phyloP scores from a whole-genome alignment of 1,140 invertebrate genomes.

The Phymastichus coffea region DNA sequence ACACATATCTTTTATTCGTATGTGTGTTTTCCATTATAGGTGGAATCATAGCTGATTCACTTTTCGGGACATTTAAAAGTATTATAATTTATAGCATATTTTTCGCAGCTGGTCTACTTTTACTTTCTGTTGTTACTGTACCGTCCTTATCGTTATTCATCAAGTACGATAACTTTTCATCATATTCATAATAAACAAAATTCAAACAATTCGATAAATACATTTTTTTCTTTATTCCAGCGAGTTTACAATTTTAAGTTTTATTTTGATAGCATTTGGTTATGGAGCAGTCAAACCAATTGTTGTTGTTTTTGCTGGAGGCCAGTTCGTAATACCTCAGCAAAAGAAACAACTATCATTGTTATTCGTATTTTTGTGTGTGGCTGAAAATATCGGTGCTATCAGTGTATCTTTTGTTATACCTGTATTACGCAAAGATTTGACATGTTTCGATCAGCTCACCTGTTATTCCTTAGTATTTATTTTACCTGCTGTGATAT shows the following conservation, averaged over 20 bases:
- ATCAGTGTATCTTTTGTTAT: constrained; percentile 87
- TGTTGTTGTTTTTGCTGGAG: constrained; percentile 94
- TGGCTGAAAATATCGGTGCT: constrained; percentile 89
- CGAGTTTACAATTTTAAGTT: constrained; percentile 71
- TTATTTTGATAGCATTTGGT: constrained; percentile 83
- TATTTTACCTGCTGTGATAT: constrained; percentile 83
- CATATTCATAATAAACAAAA: constrained; percentile 53
- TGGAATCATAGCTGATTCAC: constrained; percentile 86
- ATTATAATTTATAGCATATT: constrained; percentile 85
- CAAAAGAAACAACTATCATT: constrained; percentile 73
- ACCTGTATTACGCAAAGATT: constrained; percentile 79
- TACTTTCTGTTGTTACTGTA: constrained; percentile 72
- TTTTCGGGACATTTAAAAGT: constrained; percentile 83
- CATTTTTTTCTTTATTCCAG: too few species aligned
- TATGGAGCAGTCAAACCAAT: constrained; percentile 97
- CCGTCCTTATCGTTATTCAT: too few species aligned
- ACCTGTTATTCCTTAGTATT: constrained; percentile 90
- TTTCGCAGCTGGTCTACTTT: constrained; percentile 81
- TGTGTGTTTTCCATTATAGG: constrained; percentile 86
- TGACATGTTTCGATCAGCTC: constrained; percentile 77
- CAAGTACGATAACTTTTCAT: too few species aligned
- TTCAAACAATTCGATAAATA: too few species aligned
- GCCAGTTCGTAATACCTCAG: constrained; percentile 85
- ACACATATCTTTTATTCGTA: constrained; percentile 76
- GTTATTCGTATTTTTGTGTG: constrained; percentile 93